Evolutionary conservation across 2,797 vertebrate species (phyloP), one percentile per base, ranked within the genome.

Genomic region (Tinamus major): DNA sequence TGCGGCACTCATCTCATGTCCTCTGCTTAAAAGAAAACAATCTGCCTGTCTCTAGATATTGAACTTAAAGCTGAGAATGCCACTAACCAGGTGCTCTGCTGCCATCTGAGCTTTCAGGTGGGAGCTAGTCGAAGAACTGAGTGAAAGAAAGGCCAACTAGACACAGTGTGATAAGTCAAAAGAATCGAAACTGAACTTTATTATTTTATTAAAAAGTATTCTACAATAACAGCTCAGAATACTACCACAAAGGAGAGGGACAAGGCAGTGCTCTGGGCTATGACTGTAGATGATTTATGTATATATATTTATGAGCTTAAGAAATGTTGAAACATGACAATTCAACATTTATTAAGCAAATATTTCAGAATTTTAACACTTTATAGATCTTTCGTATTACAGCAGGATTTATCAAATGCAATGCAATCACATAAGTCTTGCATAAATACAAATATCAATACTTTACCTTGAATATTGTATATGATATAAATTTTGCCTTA

Each of bases 201-300:
- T 94, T 95, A 3, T 67, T 68, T 51, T 86, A 59, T 44, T 9
- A 14, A 56, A 59, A 94, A 91, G 87, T 94, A 95, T 92, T 95
- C 93, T 96, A 95, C 92, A 95, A 95, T 96, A 96, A 96, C 94
- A 94, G 93, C 94, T 95, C 95, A 96, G 96, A 96, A 95, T 89
- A 95, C 94, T 83, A 91, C 92, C 95, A 69, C 68, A 67, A 13
- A 0, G 14, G 74, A 86, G 53, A 89, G 42, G 29, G 85, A 94
- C 68, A 90, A 71, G 94, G 92, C 91, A 96, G 94, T 94, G 80
- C 88, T 96, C 95, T 96, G 96, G 91, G 94, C 89, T 96, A 96
- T 96, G 92, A 95, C 95, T 94, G 95, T 96, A 95, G 95, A 96
- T 92, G 95, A 94, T 82, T 94, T 71, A 29, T n/a, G 12, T 39